Evolutionary conservation across 2,888 invertebrate genomes (phyloP).

Genomic region (Urechis unicinctus): DNA sequence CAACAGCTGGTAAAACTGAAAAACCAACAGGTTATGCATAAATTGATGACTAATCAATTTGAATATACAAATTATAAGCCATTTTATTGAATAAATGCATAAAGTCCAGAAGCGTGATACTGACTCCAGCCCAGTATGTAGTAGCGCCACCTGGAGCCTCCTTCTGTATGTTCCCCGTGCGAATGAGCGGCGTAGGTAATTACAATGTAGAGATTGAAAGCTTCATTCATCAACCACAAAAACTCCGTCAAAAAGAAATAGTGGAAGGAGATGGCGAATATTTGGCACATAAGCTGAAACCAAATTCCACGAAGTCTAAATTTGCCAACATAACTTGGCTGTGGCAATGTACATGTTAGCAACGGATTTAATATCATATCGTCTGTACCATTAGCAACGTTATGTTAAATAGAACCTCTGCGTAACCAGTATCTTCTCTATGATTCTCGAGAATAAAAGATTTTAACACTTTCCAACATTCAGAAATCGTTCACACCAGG

Average conservation of each 20-base stretch:
- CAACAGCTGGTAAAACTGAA: constrained; percentile 40
- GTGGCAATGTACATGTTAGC: too few relatives aligned
- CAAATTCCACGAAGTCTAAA: too few relatives aligned
- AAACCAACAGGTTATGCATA: neutral
- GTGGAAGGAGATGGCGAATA: constrained; percentile 45
- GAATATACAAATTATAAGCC: neutral
- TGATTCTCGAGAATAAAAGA: too few relatives aligned
- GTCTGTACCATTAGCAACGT: too few relatives aligned
- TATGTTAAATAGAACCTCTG: too few relatives aligned
- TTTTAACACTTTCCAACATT: too few relatives aligned
- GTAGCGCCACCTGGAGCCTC: constrained; percentile 44
- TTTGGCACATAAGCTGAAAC: constrained; percentile 42
- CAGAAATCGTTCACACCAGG: too few relatives aligned
- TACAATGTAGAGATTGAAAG: constrained; percentile 50
- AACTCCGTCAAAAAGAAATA: constrained; percentile 48
- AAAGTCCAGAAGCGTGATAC: too few relatives aligned
- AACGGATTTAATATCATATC: too few relatives aligned
- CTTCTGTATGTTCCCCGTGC: constrained; percentile 38
- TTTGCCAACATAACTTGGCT: too few relatives aligned
- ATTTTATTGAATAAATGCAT: too few relatives aligned
- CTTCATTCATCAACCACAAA: constrained; percentile 52
- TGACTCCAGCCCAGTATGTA: constrained; percentile 50
- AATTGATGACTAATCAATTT: neutral
- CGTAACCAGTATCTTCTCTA: too few relatives aligned
- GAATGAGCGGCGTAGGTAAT: constrained; percentile 51